These are phyloP conservation scores for Grammomys surdaster DNA, from an alignment of 2,113 vertebrate species.

Conservation along the genomic window DNA sequence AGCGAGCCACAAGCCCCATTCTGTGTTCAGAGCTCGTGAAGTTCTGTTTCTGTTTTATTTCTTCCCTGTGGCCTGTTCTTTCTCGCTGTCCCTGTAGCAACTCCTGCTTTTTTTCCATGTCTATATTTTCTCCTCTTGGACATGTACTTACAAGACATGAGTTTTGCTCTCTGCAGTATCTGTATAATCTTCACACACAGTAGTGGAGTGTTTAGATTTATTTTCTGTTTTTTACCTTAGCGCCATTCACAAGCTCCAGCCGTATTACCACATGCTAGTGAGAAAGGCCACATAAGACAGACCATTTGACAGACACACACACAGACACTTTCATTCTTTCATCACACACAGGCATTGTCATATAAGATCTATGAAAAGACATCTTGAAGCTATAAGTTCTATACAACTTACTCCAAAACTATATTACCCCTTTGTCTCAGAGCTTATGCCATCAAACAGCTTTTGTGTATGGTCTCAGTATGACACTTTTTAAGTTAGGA, in stretches of 20 bases:
- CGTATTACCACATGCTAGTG: neutral
- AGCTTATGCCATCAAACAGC: neutral
- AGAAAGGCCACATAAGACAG: neutral
- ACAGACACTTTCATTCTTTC: neutral
- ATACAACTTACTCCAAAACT: neutral
- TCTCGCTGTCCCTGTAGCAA: neutral
- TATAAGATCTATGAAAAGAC: neutral
- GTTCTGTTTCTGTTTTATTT: neutral
- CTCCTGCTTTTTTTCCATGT: neutral
- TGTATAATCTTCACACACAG: constrained; percentile 1
- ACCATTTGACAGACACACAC: neutral
- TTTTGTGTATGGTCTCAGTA: neutral
- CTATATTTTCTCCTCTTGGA: neutral
- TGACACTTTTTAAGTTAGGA: neutral
- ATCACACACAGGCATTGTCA: neutral
- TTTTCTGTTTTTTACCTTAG: neutral
- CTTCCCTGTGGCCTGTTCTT: neutral
- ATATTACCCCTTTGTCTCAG: constrained; percentile 2
- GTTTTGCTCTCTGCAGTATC: neutral
- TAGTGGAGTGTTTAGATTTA: neutral
- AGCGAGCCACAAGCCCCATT: neutral
- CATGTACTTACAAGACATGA: neutral
- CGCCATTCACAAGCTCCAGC: neutral
- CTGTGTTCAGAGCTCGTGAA: neutral
- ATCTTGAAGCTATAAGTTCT: constrained; percentile 21